phyloP scores from a whole-genome alignment of 1,140 invertebrate genomes.

The Papilio xuthus region DNA sequence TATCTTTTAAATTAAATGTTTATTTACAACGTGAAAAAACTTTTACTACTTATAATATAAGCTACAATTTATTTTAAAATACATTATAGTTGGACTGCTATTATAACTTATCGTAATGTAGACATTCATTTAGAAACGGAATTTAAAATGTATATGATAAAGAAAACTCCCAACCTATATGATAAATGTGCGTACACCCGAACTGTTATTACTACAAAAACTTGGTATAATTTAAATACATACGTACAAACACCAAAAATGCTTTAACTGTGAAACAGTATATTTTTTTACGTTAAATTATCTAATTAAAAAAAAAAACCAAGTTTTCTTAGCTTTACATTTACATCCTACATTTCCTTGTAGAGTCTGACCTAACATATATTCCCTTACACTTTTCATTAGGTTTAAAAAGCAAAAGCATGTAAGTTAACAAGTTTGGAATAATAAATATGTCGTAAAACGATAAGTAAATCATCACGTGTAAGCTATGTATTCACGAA shows the following conservation, averaged over 20 bases:
- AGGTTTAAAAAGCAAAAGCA: neutral
- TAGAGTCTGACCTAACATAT: too few relatives aligned
- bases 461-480: neutral
- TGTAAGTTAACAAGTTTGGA: neutral
- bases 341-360: too few relatives aligned
- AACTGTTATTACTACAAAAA: too few relatives aligned
- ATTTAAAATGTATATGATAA: neutral
- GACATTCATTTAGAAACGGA: neutral
- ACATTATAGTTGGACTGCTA: neutral
- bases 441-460: neutral
- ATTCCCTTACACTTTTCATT: too few relatives aligned
- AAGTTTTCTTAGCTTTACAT: too few relatives aligned
- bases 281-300: too few relatives aligned
- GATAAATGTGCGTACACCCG: too few relatives aligned
- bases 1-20: conserved; percentile 5
- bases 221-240: too few relatives aligned
- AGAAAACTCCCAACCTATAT: too few relatives aligned
- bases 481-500: neutral
- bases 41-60: neutral
- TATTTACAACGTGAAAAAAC: neutral
- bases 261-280: too few relatives aligned
- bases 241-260: too few relatives aligned
- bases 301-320: too few relatives aligned
- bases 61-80: neutral
- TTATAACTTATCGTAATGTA: neutral